phyloP scores from a whole-genome alignment of 2,797 vertebrate genomes.

The Takifugu ocellatus region DNA sequence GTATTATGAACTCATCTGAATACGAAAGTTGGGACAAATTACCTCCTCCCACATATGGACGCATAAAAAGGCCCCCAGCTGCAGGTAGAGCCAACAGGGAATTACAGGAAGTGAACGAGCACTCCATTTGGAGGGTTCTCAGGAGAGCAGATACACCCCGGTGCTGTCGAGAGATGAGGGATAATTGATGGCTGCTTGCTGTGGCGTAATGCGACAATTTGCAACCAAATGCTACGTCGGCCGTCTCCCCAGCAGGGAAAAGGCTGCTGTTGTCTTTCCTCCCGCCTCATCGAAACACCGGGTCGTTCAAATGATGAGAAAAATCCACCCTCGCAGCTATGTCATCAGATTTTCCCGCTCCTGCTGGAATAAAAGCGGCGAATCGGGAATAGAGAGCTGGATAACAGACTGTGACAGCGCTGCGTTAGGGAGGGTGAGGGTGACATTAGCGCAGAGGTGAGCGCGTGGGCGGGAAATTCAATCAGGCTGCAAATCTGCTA shows the following conservation, averaged over 20 bases:
- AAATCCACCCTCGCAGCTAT: slow-evolving; percentile 23
- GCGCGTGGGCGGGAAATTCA: slow-evolving; percentile 54
- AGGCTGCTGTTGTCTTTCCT: slow-evolving; percentile 39
- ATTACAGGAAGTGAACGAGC: slow-evolving; percentile 36
- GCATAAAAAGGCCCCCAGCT: slow-evolving; percentile 21
- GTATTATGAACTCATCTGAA: slow-evolving; percentile 12
- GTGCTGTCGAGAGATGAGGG: slow-evolving; percentile 43
- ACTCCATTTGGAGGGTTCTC: slow-evolving; percentile 45
- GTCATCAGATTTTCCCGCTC: slow-evolving; percentile 22
- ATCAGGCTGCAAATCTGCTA: slow-evolving; percentile 38
- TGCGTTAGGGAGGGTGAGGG: slow-evolving; percentile 46
- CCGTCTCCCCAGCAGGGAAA: slow-evolving; percentile 32
- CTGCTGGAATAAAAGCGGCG: slow-evolving; percentile 43
- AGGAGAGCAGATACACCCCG: slow-evolving; percentile 32
- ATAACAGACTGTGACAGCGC: slow-evolving; percentile 48
- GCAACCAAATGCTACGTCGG: slow-evolving; percentile 39
- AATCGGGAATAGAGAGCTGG: slow-evolving; percentile 45
- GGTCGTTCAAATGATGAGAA: slow-evolving; percentile 43
- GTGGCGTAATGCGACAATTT: slow-evolving; percentile 19
- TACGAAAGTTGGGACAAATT: slow-evolving; percentile 11
- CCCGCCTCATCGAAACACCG: slow-evolving; percentile 10
- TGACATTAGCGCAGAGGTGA: slow-evolving; percentile 46
- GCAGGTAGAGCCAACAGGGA: slow-evolving; percentile 35
- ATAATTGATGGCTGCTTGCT: slow-evolving; percentile 48
- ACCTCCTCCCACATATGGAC: slow-evolving; percentile 22